These are phyloP conservation scores for Harpagus bidentatus DNA, from an alignment of 2,113 vertebrate species.

Conservation along the genomic window DNA sequence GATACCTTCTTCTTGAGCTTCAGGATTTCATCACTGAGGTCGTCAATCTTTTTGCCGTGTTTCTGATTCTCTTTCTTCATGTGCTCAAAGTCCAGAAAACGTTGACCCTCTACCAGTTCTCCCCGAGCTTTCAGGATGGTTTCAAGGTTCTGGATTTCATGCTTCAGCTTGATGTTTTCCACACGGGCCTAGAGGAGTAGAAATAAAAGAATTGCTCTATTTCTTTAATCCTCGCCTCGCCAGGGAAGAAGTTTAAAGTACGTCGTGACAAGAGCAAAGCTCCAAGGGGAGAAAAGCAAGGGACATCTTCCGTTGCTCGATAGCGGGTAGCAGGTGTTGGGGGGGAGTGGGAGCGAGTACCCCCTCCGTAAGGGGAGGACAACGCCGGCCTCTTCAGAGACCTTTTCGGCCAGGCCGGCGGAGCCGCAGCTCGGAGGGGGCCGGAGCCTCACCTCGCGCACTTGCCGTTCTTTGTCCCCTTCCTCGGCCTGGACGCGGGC, in stretches of 20 bases:
- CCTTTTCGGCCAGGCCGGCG: too few species aligned
- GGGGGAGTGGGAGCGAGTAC: too few species aligned
- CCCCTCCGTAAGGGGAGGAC: too few species aligned
- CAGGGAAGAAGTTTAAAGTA: background rate
- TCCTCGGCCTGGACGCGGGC: constrained; percentile 66
- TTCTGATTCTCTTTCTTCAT: constrained; percentile 79
- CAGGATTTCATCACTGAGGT: constrained; percentile 68
- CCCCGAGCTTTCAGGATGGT: constrained; percentile 51
- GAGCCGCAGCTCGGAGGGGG: fast-evolving
- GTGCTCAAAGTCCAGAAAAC: constrained; percentile 72
- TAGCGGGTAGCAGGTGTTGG: fast-evolving
- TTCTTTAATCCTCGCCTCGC: background rate
- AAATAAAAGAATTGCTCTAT: background rate
- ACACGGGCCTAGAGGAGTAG: constrained; percentile 34
- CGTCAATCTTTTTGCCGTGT: constrained; percentile 61
- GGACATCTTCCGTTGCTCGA: fast-evolving
- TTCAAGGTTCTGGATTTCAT: constrained; percentile 65
- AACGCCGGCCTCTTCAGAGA: fast-evolving
- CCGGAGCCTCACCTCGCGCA: background rate
- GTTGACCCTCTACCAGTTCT: constrained; percentile 45
- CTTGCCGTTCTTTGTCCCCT: constrained; percentile 61
- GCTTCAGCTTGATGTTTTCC: constrained; percentile 77
- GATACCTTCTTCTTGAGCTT: constrained; percentile 74
- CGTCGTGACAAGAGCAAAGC: background rate
- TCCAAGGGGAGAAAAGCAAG: too few species aligned